Percentiles rank a stretch among this genome's conserved stretches.
Evolutionary conservation across 2,797 vertebrate genomes (phyloP).

Genomic region (Etheostoma nigrum): DNA sequence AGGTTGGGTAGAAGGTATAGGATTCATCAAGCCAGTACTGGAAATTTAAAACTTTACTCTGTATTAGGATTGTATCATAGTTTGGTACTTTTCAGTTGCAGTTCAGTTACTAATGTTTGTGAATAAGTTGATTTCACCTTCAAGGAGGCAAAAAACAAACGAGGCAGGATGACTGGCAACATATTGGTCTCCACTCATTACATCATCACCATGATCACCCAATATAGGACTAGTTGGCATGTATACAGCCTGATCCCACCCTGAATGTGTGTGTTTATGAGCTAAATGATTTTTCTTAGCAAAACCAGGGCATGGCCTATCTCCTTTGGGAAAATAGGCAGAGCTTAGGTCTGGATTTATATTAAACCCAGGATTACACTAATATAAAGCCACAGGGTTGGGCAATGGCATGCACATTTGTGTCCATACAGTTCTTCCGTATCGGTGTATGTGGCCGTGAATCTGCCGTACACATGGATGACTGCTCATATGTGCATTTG

Average conservation of each 20-base stretch:
- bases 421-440: constrained; percentile 40
- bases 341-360: constrained; percentile 60
- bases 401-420: constrained; percentile 29
- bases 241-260: constrained; percentile 61
- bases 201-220: constrained; percentile 70
- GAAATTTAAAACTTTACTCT: too few species aligned
- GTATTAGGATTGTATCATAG: not conserved
- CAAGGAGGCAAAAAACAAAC: constrained; percentile 58
- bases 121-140: constrained; percentile 23
- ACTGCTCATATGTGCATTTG: constrained; percentile 48
- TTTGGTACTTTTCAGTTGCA: not conserved
- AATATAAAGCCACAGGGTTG: constrained; percentile 49
- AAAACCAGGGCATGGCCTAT: constrained; percentile 66
- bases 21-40: too few species aligned
- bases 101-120: not conserved
- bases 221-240: constrained; percentile 72
- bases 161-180: constrained; percentile 59
- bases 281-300: constrained; percentile 45
- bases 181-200: constrained; percentile 79
- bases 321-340: constrained; percentile 59
- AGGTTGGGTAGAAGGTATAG: too few species aligned
- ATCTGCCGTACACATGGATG: constrained; percentile 38
- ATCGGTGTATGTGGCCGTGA: constrained; percentile 50
- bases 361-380: constrained; percentile 66
- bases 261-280: constrained; percentile 36